Conservation (phyloP, 2,888 invertebrate genomes). For the Dicyrtomina minuta region DNA sequence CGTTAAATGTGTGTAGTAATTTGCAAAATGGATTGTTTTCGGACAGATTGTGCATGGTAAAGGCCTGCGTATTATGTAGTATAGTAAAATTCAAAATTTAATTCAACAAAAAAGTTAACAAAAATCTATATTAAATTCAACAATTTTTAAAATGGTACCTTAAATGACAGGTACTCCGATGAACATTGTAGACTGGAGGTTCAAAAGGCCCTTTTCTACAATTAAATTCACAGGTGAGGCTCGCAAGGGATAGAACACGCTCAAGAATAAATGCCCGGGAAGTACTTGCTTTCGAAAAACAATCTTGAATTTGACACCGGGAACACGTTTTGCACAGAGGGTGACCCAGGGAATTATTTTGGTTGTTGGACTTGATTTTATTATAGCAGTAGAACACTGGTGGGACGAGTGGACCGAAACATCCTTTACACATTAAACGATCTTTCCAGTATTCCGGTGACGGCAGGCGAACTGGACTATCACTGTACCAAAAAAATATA, state of each 20-base stretch:
- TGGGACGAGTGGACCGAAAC: slow-evolving; percentile 3
- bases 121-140: no score
- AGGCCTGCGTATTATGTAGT: no score
- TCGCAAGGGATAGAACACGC: neutral
- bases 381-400: slow-evolving; percentile 16
- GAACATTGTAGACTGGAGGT: neutral
- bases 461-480: no score
- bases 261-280: slow-evolving; percentile 7
- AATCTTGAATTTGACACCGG: slow-evolving; percentile 4
- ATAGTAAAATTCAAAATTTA: neutral
- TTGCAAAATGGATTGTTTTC: neutral
- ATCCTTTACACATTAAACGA: slow-evolving; percentile 5
- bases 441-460: slow-evolving; percentile 11
- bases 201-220: slow-evolving; percentile 7
- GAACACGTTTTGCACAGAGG: slow-evolving; percentile 11
- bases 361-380: no score
- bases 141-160: neutral
- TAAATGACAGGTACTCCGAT: neutral
- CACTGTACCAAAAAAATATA: no score
- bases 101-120: neutral
- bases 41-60: neutral
- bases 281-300: slow-evolving; percentile 2
- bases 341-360: neutral
- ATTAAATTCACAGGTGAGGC: slow-evolving; percentile 12
- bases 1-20: neutral